phyloP scores from a whole-genome alignment of 2,888 invertebrate genomes.

The Agriotes lineatus region DNA sequence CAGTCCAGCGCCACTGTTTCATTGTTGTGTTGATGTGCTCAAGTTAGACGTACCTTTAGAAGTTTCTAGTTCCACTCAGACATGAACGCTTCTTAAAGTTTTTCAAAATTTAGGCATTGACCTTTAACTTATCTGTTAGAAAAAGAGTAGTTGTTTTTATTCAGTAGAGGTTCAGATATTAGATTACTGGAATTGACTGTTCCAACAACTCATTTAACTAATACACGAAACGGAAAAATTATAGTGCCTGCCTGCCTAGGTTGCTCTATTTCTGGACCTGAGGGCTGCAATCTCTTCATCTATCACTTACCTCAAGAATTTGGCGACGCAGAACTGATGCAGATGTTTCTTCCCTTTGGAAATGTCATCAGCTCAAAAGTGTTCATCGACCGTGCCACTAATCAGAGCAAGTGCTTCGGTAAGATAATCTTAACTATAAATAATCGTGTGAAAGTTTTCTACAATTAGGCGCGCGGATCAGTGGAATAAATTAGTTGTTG shows the following conservation, averaged over 20 bases:
- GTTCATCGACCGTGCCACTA: constrained; percentile 99
- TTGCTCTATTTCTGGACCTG: constrained; percentile 97
- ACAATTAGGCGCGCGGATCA: no score
- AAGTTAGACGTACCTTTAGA: constrained; percentile 39
- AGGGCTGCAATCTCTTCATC: constrained; percentile 99
- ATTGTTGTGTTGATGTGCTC: constrained; percentile 53
- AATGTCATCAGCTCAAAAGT: constrained; percentile 99
- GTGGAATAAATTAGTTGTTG: no score
- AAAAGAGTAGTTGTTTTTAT: no score
- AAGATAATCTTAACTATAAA: constrained; percentile 68
- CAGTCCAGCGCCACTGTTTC: constrained; percentile 51
- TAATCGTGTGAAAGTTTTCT: no score
- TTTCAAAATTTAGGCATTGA: constrained; percentile 11
- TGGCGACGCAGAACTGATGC: constrained; percentile 98
- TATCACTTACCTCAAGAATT: constrained; percentile 99
- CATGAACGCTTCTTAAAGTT: constrained; percentile 3
- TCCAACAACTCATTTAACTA: no score
- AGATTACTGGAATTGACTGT: not conserved
- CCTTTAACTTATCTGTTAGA: no score
- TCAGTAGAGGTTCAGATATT: not conserved
- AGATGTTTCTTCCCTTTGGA: constrained; percentile 99
- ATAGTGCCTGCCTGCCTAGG: no score
- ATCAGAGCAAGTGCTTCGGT: constrained; percentile 99
- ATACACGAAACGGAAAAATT: no score
- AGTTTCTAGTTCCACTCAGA: constrained; percentile 12